Percentiles rank a stretch among this genome's conserved stretches.
These are phyloP conservation scores for Formicarius rufipectus DNA, from an alignment of 2,113 vertebrate genomes.

Conservation along the genomic window DNA sequence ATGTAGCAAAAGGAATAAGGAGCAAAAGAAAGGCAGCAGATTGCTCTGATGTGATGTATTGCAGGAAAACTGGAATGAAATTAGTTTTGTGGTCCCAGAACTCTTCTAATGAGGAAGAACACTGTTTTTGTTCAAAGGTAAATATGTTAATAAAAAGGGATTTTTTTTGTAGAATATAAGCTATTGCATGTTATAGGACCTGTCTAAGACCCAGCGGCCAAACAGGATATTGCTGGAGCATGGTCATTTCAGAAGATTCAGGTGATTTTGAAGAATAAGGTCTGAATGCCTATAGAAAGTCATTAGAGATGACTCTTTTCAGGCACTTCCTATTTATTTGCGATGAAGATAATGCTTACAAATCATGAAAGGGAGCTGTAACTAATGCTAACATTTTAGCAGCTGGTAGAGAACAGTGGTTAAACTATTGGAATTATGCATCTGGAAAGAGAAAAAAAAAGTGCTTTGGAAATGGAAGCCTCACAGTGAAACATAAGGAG, in stretches of 20 bases:
- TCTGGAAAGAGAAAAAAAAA: too few species aligned
- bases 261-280: not conserved
- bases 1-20: not conserved
- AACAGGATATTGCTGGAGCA: not conserved
- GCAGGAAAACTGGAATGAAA: not conserved
- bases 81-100: not conserved
- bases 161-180: not conserved
- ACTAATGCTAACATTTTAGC: not conserved
- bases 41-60: not conserved
- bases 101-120: not conserved
- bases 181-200: rapidly evolving
- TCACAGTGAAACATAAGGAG: not conserved
- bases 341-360: not conserved
- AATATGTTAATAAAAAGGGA: not conserved
- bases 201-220: not conserved
- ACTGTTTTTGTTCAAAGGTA: not conserved
- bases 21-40: not conserved
- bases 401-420: not conserved
- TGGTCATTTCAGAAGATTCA: not conserved
- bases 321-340: not conserved
- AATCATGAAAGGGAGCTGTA: not conserved
- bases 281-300: not conserved
- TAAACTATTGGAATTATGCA: not conserved
- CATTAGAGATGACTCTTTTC: not conserved
- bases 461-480: not conserved